phyloP scores from a whole-genome alignment of 1,140 invertebrate species.

The Saccostrea cuccullata region DNA sequence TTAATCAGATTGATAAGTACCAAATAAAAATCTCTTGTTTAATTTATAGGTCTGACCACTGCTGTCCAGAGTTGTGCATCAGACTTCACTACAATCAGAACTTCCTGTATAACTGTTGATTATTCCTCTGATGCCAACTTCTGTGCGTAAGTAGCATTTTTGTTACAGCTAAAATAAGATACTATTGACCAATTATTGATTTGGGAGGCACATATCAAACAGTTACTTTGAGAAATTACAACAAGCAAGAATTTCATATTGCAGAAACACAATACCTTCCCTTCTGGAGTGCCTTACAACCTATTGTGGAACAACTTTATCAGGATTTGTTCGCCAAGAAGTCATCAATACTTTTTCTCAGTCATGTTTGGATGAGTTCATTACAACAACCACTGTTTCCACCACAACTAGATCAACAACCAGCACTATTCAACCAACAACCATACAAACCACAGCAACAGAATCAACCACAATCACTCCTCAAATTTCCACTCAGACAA shows the following conservation, averaged over 20 bases:
- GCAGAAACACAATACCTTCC: background rate
- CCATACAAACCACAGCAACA: background rate
- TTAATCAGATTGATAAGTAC: no score
- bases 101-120: background rate
- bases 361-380: background rate
- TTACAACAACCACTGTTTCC: constrained; percentile 11
- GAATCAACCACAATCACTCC: background rate
- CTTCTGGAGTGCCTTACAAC: background rate
- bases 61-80: background rate
- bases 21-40: background rate
- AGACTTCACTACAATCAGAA: background rate
- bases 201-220: background rate
- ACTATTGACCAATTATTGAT: background rate
- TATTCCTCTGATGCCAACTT: constrained; percentile 9
- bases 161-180: background rate
- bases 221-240: background rate
- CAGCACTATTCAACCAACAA: background rate
- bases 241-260: background rate
- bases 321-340: background rate
- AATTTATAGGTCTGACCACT: background rate
- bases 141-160: background rate
- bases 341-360: background rate
- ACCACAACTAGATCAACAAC: background rate
- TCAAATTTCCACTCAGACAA: background rate
- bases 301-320: constrained; percentile 2